These are phyloP conservation scores for Bagarius yarrelli DNA, from an alignment of 2,113 vertebrate species.

Conservation along the genomic window DNA sequence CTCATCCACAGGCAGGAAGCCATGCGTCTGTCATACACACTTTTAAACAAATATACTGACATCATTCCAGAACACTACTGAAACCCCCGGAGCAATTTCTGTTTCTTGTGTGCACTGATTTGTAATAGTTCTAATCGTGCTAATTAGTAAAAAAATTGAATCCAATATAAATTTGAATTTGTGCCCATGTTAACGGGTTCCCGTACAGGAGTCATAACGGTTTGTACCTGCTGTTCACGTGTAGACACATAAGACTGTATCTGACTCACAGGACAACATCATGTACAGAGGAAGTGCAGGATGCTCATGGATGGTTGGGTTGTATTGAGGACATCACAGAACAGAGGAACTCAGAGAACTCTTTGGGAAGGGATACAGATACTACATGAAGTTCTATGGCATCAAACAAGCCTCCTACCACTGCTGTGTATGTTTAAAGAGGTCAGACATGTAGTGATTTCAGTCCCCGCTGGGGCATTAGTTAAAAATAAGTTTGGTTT, in stretches of 20 bases:
- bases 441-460: slow-evolving; percentile 9
- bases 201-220: slow-evolving; percentile 37
- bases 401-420: slow-evolving; percentile 6
- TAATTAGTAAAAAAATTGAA: not conserved
- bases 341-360: slow-evolving; percentile 46
- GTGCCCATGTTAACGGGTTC: slow-evolving; percentile 1
- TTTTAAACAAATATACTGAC: not conserved
- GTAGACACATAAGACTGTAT: slow-evolving; percentile 48
- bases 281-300: slow-evolving; percentile 54
- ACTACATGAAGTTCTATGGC: slow-evolving; percentile 25
- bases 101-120: not conserved
- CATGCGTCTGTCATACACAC: slow-evolving; percentile 13
- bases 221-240: slow-evolving; percentile 52
- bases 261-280: slow-evolving; percentile 56
- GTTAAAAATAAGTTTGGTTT: slow-evolving; percentile 14
- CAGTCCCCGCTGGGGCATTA: not conserved
- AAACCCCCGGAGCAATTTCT: not conserved
- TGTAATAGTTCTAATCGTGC: not conserved
- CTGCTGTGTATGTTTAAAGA: slow-evolving; percentile 16
- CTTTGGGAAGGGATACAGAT: slow-evolving; percentile 31
- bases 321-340: slow-evolving; percentile 50
- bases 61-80: not conserved
- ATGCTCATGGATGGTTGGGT: slow-evolving; percentile 59
- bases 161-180: not conserved
- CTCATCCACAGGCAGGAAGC: slow-evolving; percentile 20